Evolutionary conservation across 1,140 invertebrate species (phyloP).

Genomic region (Campodea augens): DNA sequence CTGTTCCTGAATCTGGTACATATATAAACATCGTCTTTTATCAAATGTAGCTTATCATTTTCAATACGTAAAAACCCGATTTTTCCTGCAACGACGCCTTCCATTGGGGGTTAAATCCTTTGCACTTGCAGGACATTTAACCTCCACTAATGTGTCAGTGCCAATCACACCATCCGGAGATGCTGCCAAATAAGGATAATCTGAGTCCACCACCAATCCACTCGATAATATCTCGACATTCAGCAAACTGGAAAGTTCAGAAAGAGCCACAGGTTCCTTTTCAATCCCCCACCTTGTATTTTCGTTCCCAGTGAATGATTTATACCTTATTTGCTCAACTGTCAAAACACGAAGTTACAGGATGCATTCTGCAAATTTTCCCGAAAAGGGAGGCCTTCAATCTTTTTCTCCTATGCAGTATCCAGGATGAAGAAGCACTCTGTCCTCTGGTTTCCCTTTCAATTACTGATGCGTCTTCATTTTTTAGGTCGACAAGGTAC

Average conservation of each 20-base stretch:
- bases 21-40: conserved; percentile 15
- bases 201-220: conserved; percentile 1
- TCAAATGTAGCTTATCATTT: conserved; percentile 13
- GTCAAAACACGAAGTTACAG: too few relatives aligned
- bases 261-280: too few relatives aligned
- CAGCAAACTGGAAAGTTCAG: background rate
- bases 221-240: background rate
- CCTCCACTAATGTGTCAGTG: conserved; percentile 13
- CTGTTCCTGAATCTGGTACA: conserved; percentile 20
- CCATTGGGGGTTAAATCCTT: conserved; percentile 3
- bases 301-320: too few relatives aligned
- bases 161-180: conserved; percentile 15
- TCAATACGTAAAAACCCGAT: conserved; percentile 15
- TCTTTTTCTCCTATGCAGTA: too few relatives aligned
- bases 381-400: too few relatives aligned
- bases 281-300: too few relatives aligned
- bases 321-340: too few relatives aligned
- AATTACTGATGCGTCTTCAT: too few relatives aligned
- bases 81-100: conserved; percentile 14
- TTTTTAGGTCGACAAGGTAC: too few relatives aligned
- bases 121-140: conserved; percentile 14
- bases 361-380: too few relatives aligned
- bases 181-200: conserved; percentile 8
- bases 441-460: too few relatives aligned
- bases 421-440: too few relatives aligned